Conservation (phyloP, 2,113 vertebrate genomes). For the Pungitius pungitius region DNA sequence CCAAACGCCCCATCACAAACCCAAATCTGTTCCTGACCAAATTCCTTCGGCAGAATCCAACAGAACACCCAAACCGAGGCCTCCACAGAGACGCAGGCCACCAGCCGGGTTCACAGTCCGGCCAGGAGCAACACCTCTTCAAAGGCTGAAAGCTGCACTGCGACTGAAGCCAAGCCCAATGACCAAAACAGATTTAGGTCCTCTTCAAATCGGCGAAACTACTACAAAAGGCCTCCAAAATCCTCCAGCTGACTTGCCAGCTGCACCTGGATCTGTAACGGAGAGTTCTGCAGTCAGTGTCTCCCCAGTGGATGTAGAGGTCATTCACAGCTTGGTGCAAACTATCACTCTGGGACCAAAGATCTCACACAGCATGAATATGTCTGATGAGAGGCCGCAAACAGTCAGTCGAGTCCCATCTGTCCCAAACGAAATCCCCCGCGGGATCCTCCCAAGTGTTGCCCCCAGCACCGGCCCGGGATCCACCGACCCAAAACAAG, state of each 20-base stretch:
- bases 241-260: constrained; percentile 22
- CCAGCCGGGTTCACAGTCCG: constrained; percentile 12
- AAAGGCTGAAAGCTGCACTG: constrained; percentile 38
- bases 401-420: constrained; percentile 37
- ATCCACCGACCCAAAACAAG: constrained; percentile 31
- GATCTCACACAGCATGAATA: constrained; percentile 43
- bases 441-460: constrained; percentile 34
- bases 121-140: constrained; percentile 41
- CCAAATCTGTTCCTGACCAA: constrained; percentile 17
- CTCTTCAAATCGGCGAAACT: constrained; percentile 19
- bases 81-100: constrained; percentile 11
- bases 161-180: constrained; percentile 33
- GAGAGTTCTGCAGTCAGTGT: constrained; percentile 23
- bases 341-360: constrained; percentile 36
- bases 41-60: constrained; percentile 18
- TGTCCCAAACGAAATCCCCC: constrained; percentile 46
- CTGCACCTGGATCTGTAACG: constrained; percentile 40
- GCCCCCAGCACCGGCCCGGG: constrained; percentile 42
- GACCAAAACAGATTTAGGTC: constrained; percentile 34
- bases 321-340: constrained; percentile 33
- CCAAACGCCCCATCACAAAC: constrained; percentile 5
- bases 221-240: constrained; percentile 22
- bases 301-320: constrained; percentile 30
- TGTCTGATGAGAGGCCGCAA: constrained; percentile 60
- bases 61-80: constrained; percentile 22